These are phyloP conservation scores for Epistrophe grossulariae DNA, from an alignment of 2,888 invertebrate species.

Conservation along the genomic window DNA sequence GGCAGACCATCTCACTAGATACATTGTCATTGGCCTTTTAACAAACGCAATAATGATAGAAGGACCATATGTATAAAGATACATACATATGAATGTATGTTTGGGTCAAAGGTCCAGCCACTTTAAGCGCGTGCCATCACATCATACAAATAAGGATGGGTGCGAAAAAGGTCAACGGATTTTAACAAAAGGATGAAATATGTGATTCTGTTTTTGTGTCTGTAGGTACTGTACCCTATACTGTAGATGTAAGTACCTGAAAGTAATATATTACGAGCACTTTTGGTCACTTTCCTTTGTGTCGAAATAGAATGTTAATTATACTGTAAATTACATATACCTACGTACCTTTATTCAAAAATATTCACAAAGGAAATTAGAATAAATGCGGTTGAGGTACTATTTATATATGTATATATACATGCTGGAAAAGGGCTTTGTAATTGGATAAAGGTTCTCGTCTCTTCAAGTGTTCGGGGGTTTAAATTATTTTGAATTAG, in stretches of 20 bases:
- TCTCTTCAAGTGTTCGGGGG: not conserved
- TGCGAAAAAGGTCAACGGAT: constrained; percentile 62
- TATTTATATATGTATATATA: too few species aligned
- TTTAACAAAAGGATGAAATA: constrained; percentile 57
- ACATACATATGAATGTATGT: not conserved
- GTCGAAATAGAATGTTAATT: constrained; percentile 61
- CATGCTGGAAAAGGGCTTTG: too few species aligned
- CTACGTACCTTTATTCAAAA: not conserved
- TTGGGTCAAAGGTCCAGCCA: constrained; percentile 16
- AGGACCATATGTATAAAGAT: not conserved
- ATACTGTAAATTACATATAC: not conserved
- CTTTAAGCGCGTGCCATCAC: constrained; percentile 48
- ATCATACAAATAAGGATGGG: constrained; percentile 22
- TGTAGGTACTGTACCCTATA: not conserved
- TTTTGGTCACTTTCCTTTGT: constrained; percentile 63
- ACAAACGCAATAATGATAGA: constrained; percentile 40
- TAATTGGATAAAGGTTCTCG: not conserved
- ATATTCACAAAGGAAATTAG: constrained; percentile 56
- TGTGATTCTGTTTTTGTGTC: constrained; percentile 23
- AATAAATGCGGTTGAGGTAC: constrained; percentile 19
- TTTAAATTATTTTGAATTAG: not conserved
- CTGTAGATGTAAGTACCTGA: not conserved
- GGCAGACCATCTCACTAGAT: not conserved
- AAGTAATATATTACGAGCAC: constrained; percentile 35
- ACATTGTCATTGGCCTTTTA: constrained; percentile 40